phyloP scores from a whole-genome alignment of 2,888 invertebrate genomes.

The Xanthostigma xanthostigma region DNA sequence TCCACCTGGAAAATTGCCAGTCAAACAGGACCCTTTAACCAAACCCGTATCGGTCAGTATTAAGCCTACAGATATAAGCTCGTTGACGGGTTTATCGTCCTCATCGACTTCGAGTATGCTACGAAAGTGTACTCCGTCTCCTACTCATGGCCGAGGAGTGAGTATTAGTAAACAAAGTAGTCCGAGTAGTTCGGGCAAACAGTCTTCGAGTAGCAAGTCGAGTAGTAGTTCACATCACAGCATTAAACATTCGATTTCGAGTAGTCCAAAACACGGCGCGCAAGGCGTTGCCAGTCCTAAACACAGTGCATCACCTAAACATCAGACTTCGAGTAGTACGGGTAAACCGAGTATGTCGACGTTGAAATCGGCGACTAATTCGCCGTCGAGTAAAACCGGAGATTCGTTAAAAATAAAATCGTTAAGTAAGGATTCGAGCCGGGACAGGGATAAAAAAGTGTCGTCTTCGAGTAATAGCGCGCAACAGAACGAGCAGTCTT shows the following conservation, averaged over 20 bases:
- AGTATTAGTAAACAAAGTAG: constrained; percentile 46
- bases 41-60: constrained; percentile 62
- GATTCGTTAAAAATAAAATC: constrained; percentile 36
- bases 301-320: constrained; percentile 70
- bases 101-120: constrained; percentile 50
- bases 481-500: constrained; percentile 46
- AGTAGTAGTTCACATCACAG: constrained; percentile 42
- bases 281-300: constrained; percentile 60
- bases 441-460: constrained; percentile 31
- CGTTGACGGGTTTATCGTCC: constrained; percentile 33
- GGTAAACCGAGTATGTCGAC: constrained; percentile 85
- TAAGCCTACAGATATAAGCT: constrained; percentile 47
- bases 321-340: constrained; percentile 48
- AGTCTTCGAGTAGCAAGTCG: constrained; percentile 31
- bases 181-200: constrained; percentile 36
- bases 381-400: constrained; percentile 48
- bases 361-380: constrained; percentile 62
- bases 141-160: constrained; percentile 47
- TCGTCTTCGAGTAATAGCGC: constrained; percentile 20
- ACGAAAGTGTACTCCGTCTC: constrained; percentile 57
- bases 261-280: constrained; percentile 55
- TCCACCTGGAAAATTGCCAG: constrained; percentile 67
- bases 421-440: constrained; percentile 31
- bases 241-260: constrained; percentile 63
- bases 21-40: constrained; percentile 53